Conservation (phyloP, 2,113 vertebrate genomes). For the Silurus meridionalis region DNA sequence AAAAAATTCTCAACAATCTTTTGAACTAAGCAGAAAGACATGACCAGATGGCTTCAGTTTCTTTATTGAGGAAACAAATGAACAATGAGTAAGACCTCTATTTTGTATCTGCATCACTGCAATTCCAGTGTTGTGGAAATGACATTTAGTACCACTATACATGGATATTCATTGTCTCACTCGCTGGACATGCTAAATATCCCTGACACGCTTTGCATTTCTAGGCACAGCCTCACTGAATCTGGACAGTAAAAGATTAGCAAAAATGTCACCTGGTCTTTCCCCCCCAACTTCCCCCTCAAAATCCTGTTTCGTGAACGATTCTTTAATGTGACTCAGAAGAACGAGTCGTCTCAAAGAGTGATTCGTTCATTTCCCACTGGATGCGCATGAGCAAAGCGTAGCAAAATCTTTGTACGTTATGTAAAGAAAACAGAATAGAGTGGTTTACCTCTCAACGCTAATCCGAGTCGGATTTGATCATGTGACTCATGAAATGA, state of each 20-base stretch:
- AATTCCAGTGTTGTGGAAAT: background rate
- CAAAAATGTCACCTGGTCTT: background rate
- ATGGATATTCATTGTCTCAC: background rate
- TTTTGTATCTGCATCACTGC: background rate
- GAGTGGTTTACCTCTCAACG: too few species aligned
- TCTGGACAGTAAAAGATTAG: background rate
- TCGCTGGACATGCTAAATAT: background rate
- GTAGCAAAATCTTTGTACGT: too few species aligned
- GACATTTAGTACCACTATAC: background rate
- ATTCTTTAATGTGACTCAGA: too few species aligned
- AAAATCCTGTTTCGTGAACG: background rate
- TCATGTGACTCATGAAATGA: too few species aligned
- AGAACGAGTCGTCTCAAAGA: too few species aligned
- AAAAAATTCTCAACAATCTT: background rate
- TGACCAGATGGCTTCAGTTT: background rate
- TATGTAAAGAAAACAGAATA: too few species aligned
- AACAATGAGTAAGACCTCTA: background rate
- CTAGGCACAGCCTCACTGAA: background rate
- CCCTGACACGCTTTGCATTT: background rate
- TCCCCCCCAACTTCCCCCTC: background rate
- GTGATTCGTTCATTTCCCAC: too few species aligned
- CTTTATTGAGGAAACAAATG: background rate
- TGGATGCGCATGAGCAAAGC: too few species aligned
- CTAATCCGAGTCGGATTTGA: too few species aligned
- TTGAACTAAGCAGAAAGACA: background rate